Conservation (phyloP, 2,888 invertebrate genomes). For the Incurvaria masculella region DNA sequence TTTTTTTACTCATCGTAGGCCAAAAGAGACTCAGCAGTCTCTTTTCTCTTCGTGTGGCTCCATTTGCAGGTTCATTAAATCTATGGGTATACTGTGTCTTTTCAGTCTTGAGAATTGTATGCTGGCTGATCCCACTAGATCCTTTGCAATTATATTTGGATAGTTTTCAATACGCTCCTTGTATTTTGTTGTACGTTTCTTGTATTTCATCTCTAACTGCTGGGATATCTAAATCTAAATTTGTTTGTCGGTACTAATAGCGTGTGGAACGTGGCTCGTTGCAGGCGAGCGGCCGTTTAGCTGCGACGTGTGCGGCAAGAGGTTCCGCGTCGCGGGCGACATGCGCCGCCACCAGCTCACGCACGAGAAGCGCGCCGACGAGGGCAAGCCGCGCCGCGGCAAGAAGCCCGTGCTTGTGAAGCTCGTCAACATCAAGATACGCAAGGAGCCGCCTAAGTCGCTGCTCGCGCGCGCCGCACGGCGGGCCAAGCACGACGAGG, state of each 20-base stretch:
- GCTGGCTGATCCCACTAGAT: not conserved
- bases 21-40: no score
- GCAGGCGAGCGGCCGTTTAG: constrained; percentile 74
- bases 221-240: not conserved
- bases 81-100: not conserved
- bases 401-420: constrained; percentile 16
- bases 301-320: constrained; percentile 73
- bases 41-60: no score
- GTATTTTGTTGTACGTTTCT: no score
- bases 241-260: not conserved
- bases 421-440: constrained; percentile 6
- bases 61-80: no score
- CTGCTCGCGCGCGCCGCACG: not conserved
- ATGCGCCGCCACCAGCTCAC: constrained; percentile 76
- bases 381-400: constrained; percentile 18
- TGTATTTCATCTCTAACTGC: no score
- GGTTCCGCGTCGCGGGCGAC: constrained; percentile 80
- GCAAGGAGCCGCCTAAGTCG: constrained; percentile 8
- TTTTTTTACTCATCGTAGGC: no score
- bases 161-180: no score
- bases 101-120: no score
- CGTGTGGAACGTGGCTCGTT: constrained; percentile 10
- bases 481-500: not conserved
- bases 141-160: not conserved
- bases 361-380: constrained; percentile 49